A percentile compares a stretch with the other conserved stretches of the same genome.
Conservation (phyloP, 2,113 vertebrate species). For the Sinocyclocheilus rhinocerous region DNA sequence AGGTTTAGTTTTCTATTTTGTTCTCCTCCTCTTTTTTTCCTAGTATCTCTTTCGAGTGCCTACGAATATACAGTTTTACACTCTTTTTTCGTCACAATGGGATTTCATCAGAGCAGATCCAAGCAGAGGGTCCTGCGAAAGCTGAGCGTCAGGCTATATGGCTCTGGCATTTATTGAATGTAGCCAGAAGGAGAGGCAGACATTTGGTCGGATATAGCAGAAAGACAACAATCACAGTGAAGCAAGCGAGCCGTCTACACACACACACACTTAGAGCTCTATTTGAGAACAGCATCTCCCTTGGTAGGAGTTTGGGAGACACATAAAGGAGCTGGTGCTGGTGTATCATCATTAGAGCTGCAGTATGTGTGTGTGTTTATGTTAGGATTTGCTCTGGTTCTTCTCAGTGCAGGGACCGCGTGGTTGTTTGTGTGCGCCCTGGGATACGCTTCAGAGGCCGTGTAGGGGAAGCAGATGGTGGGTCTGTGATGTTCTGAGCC, state of each 20-base stretch:
- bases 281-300: conserved; percentile 14
- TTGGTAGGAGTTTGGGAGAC: conserved; percentile 8
- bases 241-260: conserved; percentile 16
- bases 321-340: conserved; percentile 30
- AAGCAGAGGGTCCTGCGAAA: neutral
- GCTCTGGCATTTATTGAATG: conserved; percentile 47
- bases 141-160: conserved; percentile 27
- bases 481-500: conserved; percentile 42
- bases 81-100: neutral
- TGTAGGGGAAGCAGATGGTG: conserved; percentile 51
- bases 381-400: conserved; percentile 10
- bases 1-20: neutral
- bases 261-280: conserved; percentile 14
- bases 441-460: conserved; percentile 49
- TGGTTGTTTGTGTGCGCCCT: conserved; percentile 40
- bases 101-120: conserved; percentile 33
- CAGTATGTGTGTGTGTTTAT: conserved; percentile 41
- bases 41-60: conserved; percentile 26
- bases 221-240: conserved; percentile 28
- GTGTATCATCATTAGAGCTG: conserved; percentile 27
- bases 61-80: conserved; percentile 12
- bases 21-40: neutral
- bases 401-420: conserved; percentile 26
- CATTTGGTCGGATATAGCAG: conserved; percentile 48
- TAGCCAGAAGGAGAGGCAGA: conserved; percentile 45